Evolutionary conservation across 1,140 invertebrate genomes (phyloP).

Genomic region (Wasmannia auropunctata): DNA sequence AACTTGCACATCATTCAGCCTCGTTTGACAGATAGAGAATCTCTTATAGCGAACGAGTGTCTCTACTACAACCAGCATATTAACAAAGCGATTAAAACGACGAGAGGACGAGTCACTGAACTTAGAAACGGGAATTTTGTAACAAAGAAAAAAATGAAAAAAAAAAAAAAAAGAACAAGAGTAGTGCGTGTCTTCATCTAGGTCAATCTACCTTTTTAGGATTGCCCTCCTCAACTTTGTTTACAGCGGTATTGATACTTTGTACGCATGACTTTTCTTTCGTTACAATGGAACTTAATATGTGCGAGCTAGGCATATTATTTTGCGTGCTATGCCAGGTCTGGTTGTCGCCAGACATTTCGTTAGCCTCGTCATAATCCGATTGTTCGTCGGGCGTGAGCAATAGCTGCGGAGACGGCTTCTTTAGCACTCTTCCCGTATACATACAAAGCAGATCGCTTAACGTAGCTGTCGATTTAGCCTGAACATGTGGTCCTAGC

Average conservation of each 20-base stretch:
- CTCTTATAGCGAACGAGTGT: conserved; percentile 16
- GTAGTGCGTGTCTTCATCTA: conserved; percentile 65
- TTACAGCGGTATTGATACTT: conserved; percentile 76
- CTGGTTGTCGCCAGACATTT: conserved; percentile 76
- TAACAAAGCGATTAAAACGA: conserved; percentile 63
- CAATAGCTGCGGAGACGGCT: conserved; percentile 76
- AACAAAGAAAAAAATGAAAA: too few relatives aligned
- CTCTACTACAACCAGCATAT: conserved; percentile 60
- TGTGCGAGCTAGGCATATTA: conserved; percentile 77
- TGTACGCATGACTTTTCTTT: conserved; percentile 80
- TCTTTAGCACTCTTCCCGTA: conserved; percentile 79
- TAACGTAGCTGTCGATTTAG: conserved; percentile 79
- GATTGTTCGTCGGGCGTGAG: conserved; percentile 81
- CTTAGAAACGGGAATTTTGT: conserved; percentile 60
- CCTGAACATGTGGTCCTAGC: conserved; percentile 79
- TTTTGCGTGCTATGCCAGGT: conserved; percentile 79
- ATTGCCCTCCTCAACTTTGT: conserved; percentile 79
- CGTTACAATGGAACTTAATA: conserved; percentile 77
- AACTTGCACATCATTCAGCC: conserved; percentile 47
- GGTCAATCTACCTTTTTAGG: conserved; percentile 81
- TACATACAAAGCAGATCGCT: conserved; percentile 79
- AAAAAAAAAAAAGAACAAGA: conserved; percentile 48
- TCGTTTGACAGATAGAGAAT: conserved; percentile 28
- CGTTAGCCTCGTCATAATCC: conserved; percentile 80
- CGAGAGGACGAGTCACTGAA: conserved; percentile 59